Evolutionary conservation across 1,140 invertebrate species (phyloP).

Genomic region (Matsumurasca onukii): DNA sequence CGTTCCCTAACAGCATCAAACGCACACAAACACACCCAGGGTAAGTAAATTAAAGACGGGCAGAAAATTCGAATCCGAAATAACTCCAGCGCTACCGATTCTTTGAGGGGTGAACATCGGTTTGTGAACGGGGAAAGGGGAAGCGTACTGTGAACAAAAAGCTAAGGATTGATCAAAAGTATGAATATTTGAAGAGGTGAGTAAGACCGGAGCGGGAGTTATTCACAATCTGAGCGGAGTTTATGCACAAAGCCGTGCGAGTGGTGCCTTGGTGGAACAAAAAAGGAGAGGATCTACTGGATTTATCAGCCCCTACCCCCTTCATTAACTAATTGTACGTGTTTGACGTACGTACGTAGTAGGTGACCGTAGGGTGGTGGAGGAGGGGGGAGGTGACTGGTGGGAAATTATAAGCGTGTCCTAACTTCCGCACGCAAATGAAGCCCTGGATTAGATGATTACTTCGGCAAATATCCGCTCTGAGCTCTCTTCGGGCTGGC

Average conservation of each 20-base stretch:
- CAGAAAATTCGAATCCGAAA: no score
- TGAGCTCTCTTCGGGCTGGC: constrained; percentile 12
- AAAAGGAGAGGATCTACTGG: background rate
- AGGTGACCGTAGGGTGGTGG: no score
- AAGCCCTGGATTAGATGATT: constrained; percentile 24
- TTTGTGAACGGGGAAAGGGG: constrained; percentile 8
- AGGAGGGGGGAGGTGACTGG: no score
- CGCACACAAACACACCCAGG: no score
- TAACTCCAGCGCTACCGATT: background rate
- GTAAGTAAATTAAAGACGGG: no score
- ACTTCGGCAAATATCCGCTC: constrained; percentile 16
- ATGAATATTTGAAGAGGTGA: constrained; percentile 22
- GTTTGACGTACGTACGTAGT: background rate
- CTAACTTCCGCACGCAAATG: constrained; percentile 15
- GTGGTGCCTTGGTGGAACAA: constrained; percentile 2
- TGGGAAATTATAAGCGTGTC: constrained; percentile 16
- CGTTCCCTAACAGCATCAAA: no score
- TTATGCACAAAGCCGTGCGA: constrained; percentile 18
- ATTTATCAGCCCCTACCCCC: constrained; percentile 3
- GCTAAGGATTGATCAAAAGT: constrained; percentile 22
- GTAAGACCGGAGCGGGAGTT: background rate
- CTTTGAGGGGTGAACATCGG: constrained; percentile 7
- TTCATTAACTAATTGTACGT: constrained; percentile 19
- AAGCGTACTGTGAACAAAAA: background rate
- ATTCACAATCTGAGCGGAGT: constrained; percentile 14